Evolutionary conservation across 2,113 vertebrate genomes (phyloP).

Genomic region (Nesospiza acunhae): DNA sequence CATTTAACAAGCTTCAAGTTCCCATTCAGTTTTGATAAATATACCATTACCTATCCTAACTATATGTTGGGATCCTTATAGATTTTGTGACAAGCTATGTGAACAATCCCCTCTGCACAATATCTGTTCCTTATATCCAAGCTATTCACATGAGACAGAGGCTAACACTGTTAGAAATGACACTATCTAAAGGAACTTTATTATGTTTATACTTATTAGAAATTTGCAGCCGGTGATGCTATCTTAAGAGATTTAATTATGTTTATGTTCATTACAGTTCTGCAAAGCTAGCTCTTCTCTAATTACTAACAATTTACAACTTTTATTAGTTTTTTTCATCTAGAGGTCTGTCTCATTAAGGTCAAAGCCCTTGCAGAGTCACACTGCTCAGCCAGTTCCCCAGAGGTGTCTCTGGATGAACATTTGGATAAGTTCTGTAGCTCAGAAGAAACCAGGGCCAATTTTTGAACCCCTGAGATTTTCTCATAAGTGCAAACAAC

Average conservation of each 20-base stretch:
- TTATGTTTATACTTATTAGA: background rate
- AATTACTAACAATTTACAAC: background rate
- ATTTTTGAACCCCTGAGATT: background rate
- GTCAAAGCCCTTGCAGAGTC: background rate
- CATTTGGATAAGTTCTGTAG: background rate
- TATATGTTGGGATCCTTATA: background rate
- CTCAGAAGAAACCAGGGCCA: background rate
- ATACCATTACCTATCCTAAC: background rate
- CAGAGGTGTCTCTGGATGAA: background rate
- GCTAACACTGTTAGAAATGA: background rate
- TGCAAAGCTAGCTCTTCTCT: background rate
- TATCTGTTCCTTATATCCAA: background rate
- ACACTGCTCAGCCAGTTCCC: background rate
- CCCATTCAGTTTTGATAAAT: background rate
- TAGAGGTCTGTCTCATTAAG: background rate
- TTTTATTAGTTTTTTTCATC: background rate
- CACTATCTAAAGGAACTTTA: background rate
- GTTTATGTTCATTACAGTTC: background rate
- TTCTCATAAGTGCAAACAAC: background rate
- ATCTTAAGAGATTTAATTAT: background rate
- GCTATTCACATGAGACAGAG: background rate
- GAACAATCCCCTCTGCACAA: background rate
- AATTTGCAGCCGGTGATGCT: background rate
- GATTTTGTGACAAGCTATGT: background rate
- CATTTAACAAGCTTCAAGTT: background rate